These are phyloP conservation scores for Notothenia rossii DNA, from an alignment of 2,113 vertebrate species.

Conservation along the genomic window DNA sequence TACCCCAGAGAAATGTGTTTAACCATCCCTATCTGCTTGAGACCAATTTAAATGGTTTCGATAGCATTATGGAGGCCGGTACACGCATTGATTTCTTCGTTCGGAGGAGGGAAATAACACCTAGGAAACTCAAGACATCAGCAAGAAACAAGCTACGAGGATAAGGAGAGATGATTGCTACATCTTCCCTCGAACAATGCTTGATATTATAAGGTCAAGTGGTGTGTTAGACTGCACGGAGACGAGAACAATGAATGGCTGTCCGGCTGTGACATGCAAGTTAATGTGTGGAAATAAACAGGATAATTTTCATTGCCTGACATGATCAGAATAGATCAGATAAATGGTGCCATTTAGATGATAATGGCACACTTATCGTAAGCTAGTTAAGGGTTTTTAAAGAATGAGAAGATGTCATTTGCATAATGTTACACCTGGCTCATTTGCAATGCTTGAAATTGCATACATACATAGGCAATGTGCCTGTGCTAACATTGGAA, in stretches of 20 bases:
- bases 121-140: conserved; percentile 42
- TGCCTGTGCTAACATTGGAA: neutral
- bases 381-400: neutral
- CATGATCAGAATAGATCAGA: neutral
- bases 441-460: neutral
- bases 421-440: neutral
- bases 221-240: neutral
- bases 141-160: neutral
- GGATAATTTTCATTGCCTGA: neutral
- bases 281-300: conserved; percentile 1
- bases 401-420: neutral
- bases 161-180: conserved; percentile 1
- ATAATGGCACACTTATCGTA: too few species aligned
- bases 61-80: conserved; percentile 36
- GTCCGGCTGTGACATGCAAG: neutral
- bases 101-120: conserved; percentile 7
- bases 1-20: conserved; percentile 37
- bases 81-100: conserved; percentile 50
- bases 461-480: neutral
- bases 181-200: neutral
- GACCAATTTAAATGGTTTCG: conserved; percentile 42
- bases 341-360: too few species aligned
- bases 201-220: conserved; percentile 3
- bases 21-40: conserved; percentile 33
- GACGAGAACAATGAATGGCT: conserved; percentile 3